Evolutionary conservation across 2,113 vertebrate species (phyloP), one percentile per base, ranked within the genome.

Genomic region (Protomyctophum bolini): DNA sequence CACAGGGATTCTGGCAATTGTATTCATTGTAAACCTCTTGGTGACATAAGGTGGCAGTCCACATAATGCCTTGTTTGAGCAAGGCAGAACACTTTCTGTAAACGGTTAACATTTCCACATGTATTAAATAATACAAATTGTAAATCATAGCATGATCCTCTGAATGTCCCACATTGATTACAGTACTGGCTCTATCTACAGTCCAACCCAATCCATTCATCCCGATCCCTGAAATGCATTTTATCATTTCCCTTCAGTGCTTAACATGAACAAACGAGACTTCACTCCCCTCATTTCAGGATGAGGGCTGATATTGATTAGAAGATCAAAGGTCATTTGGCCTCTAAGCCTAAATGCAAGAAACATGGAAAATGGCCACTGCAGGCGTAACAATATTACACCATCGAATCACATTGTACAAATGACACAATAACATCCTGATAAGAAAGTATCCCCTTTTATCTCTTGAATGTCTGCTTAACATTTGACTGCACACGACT

Each of bases 311-410:
- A 1, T 73, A 82, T 70, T 80, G 80, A 85, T 79, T 52, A 0
- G 29, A 68, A 50, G 61, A 29, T 11, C 48, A 81, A 66, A 73
- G 77, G 77, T 70, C 66, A 81, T 50, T 10, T 65, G 15, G 50
- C 3, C 61, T 51, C 76, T 58, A 65, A 41, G 49, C 6, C 9
- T 58, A 54, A 12, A 68, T 41, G 58, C 57, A 62, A 50, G 57
- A 77, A 54, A 56, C 56, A 56, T 45, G 33, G 48, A 8, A 70
- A 74, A 80, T 41, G 47, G 65, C 10, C 14, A 70, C 45, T 15
- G 10, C 49, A 8, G 78, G 63, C 54, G 63, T 69, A 66, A 28
- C 50, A 67, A 14, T n/a, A 7, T 3, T 56, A 14, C 57, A 14
- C 12, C 58, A 68, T 28, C 55, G 47, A 41, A 64, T 76, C 71